phyloP scores from a whole-genome alignment of 2,888 invertebrate species.

The Mimachlamys varia region DNA sequence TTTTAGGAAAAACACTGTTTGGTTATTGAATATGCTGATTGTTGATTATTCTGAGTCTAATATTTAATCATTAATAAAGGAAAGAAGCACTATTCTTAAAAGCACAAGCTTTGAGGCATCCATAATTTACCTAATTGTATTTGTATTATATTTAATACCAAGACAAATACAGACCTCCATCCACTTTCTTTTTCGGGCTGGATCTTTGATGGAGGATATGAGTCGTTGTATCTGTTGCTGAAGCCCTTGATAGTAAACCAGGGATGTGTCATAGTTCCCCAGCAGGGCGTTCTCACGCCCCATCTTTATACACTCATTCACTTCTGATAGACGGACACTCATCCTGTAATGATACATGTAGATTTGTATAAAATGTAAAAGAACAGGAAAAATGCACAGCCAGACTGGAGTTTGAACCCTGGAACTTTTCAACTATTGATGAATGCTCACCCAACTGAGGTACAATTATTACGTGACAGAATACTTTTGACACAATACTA shows the following conservation, averaged over 20 bases:
- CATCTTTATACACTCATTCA: conserved; percentile 92
- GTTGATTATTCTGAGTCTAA: no score
- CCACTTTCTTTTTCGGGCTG: conserved; percentile 87
- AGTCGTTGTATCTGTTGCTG: conserved; percentile 95
- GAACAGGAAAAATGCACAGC: no score
- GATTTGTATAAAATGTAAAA: neutral
- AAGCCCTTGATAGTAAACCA: conserved; percentile 96
- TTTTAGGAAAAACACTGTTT: no score
- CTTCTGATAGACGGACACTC: conserved; percentile 67
- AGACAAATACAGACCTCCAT: conserved; percentile 86
- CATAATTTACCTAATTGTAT: neutral
- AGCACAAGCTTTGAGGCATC: no score
- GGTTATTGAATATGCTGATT: no score
- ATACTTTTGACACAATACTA: no score
- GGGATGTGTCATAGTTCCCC: conserved; percentile 97
- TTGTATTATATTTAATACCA: neutral
- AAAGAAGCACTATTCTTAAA: no score
- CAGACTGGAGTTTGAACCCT: no score
- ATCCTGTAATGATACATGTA: conserved; percentile 39
- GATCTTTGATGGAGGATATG: conserved; percentile 84
- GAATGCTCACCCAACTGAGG: no score
- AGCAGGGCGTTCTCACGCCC: conserved; percentile 97
- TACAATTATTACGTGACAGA: no score
- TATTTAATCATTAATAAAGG: no score
- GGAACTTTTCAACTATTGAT: no score